These are phyloP conservation scores for Podarcis lilfordi DNA, from an alignment of 2,797 vertebrate species.

Conservation along the genomic window DNA sequence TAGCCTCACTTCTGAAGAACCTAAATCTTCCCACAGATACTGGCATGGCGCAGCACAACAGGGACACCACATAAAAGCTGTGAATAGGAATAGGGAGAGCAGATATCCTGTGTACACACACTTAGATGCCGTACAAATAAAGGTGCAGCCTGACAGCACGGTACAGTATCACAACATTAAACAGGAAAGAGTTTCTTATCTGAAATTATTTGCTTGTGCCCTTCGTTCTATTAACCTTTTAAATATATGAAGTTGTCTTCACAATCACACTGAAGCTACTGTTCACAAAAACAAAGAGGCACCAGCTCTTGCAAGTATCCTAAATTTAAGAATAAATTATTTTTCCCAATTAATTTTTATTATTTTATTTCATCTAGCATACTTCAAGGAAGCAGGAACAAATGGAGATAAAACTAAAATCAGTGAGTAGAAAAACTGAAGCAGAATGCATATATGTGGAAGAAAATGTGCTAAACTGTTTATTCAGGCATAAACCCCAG, in stretches of 20 bases:
- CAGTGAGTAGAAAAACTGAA: no score
- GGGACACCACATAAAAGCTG: background rate
- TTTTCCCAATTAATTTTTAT: no score
- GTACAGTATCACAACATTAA: background rate
- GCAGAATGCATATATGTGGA: no score
- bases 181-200: background rate
- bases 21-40: fast-evolving
- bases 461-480: no score
- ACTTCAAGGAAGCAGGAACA: no score
- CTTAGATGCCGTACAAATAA: background rate
- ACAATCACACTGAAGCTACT: background rate
- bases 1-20: background rate
- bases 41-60: background rate
- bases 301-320: background rate
- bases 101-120: background rate
- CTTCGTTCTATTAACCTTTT: background rate
- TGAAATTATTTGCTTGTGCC: background rate
- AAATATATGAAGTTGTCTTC: background rate
- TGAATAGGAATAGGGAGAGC: background rate
- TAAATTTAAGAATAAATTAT: background rate
- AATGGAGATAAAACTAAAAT: no score
- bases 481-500: background rate
- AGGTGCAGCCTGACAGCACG: background rate
- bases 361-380: no score
- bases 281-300: background rate